Conservation (phyloP, 2,888 invertebrate species). For the Lepetodrilus schrolli region DNA sequence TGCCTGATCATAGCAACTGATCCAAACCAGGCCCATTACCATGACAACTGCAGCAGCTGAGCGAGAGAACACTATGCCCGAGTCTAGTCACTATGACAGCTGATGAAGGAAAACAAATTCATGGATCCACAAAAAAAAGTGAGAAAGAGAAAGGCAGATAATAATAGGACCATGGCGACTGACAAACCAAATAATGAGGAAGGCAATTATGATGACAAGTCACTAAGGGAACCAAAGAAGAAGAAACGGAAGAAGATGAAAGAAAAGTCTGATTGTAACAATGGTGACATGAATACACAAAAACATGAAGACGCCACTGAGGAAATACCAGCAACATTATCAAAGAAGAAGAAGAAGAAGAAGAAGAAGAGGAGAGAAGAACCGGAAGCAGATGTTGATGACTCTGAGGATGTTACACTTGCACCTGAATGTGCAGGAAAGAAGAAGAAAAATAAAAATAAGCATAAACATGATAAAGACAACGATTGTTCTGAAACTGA, state of each 20-base stretch:
- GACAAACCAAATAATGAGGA: not conserved
- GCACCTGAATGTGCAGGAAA: too few relatives aligned
- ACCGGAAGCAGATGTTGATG: not conserved
- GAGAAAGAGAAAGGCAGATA: not conserved
- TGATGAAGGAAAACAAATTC: too few relatives aligned
- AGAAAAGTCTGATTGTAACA: not conserved
- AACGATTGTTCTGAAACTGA: too few relatives aligned
- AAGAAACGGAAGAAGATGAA: slow-evolving; percentile 23
- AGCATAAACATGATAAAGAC: not conserved
- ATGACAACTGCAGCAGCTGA: too few relatives aligned
- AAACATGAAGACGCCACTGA: not conserved
- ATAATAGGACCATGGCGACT: not conserved
- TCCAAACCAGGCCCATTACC: too few relatives aligned
- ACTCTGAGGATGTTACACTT: slow-evolving; percentile 7
- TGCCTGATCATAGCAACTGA: too few relatives aligned
- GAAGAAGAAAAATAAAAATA: slow-evolving; percentile 26
- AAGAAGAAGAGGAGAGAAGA: slow-evolving; percentile 23
- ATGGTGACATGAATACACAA: not conserved
- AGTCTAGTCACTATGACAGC: too few relatives aligned
- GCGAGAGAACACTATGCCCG: too few relatives aligned
- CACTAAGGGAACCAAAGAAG: slow-evolving; percentile 11
- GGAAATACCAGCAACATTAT: not conserved
- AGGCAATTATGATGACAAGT: not conserved
- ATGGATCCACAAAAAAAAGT: not conserved
- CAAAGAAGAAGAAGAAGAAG: not conserved